Conservation (phyloP, 1,140 invertebrate species). For the Dendroctonus ponderosae region DNA sequence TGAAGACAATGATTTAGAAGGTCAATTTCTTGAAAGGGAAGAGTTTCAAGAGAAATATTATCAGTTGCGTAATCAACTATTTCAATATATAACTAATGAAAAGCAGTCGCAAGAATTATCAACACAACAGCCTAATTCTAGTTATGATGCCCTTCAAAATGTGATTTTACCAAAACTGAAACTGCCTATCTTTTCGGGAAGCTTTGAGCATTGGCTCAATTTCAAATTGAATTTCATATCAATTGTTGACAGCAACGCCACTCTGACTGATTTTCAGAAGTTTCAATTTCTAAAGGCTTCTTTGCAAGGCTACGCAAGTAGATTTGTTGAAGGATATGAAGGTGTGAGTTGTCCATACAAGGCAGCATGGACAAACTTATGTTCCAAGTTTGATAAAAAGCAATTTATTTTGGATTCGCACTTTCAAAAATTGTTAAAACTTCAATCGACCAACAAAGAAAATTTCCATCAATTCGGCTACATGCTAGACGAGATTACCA, state of each 20-base stretch:
- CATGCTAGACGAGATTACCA: slow-evolving; percentile 1
- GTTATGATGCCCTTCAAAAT: not conserved
- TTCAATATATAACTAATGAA: too few species aligned
- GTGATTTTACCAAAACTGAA: not conserved
- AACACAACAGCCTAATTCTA: not conserved
- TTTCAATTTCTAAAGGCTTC: not conserved
- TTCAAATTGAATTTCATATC: not conserved
- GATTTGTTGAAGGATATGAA: not conserved
- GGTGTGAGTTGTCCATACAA: not conserved
- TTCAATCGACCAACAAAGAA: not conserved
- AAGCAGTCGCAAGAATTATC: too few species aligned
- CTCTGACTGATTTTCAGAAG: not conserved
- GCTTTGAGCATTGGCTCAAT: not conserved
- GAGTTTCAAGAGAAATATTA: too few species aligned
- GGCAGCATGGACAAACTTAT: not conserved
- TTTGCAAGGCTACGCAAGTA: not conserved
- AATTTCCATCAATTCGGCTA: slow-evolving; percentile 1
- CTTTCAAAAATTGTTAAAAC: not conserved
- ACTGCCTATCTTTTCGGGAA: not conserved
- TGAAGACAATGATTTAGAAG: too few species aligned
- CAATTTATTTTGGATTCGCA: not conserved
- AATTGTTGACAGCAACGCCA: not conserved
- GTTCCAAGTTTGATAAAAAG: not conserved
- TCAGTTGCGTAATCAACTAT: too few species aligned
- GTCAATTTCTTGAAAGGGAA: too few species aligned